Conservation (phyloP, 2,113 vertebrate species). For the Engystomops pustulosus region DNA sequence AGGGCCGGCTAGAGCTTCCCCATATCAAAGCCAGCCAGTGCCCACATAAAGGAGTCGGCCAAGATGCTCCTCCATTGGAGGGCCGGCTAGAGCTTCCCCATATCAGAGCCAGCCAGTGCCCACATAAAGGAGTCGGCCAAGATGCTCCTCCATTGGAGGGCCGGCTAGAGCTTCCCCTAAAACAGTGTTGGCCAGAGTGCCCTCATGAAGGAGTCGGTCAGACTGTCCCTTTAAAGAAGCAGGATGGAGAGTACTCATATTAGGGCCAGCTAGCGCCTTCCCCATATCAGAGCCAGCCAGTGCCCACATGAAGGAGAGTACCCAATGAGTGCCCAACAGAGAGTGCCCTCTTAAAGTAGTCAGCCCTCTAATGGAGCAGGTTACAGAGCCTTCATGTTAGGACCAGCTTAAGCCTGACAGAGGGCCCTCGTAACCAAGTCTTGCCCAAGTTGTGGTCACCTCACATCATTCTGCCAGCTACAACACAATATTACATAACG, state of each 20-base stretch:
- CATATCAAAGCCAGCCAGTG: no score
- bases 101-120: not conserved
- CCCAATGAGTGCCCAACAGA: not conserved
- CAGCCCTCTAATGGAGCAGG: not conserved
- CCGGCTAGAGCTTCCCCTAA: not conserved
- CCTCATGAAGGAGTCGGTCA: not conserved
- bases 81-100: not conserved
- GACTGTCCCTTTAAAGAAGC: not conserved
- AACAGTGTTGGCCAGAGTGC: not conserved
- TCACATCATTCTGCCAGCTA: no score
- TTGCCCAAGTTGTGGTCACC: no score
- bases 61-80: not conserved
- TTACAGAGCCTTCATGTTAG: not conserved
- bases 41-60: not conserved
- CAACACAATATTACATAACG: no score
- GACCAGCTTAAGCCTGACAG: not conserved
- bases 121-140: not conserved
- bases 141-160: no score
- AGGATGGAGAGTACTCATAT: not conserved
- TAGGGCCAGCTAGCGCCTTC: not conserved
- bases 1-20: not conserved
- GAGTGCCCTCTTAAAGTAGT: no score
- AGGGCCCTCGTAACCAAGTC: not conserved
- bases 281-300: no score
- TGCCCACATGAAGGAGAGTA: no score